These are phyloP conservation scores for Caenorhabditis sp. DNA, from an alignment of 2,888 invertebrate species.

Conservation along the genomic window DNA sequence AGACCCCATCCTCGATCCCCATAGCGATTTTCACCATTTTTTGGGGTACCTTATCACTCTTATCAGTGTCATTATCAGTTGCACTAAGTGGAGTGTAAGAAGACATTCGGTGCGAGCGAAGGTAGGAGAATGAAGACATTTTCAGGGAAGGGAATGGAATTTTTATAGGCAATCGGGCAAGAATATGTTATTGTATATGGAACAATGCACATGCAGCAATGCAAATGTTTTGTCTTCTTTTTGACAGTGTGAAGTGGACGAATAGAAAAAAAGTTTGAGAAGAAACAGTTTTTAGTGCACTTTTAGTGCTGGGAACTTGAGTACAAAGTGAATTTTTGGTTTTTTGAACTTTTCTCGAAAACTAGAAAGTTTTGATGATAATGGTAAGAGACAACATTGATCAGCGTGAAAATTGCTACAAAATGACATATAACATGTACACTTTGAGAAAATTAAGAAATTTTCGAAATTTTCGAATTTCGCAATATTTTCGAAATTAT, in stretches of 20 bases:
- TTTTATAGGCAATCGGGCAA: not conserved
- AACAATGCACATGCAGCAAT: not conserved
- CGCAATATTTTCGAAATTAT: not conserved
- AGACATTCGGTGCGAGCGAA: not conserved
- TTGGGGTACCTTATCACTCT: not conserved
- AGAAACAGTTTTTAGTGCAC: not conserved
- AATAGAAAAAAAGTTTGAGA: not conserved
- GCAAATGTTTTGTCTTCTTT: too few relatives aligned
- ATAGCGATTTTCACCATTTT: not conserved
- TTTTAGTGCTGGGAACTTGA: conserved; percentile 3
- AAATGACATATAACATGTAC: not conserved
- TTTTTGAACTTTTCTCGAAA: not conserved
- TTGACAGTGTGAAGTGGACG: too few relatives aligned
- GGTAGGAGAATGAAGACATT: conserved; percentile 10
- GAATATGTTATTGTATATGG: not conserved
- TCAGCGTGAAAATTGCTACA: not conserved
- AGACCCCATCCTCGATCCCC: not conserved
- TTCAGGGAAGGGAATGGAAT: not conserved
- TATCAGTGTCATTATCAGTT: not conserved
- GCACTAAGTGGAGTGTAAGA: not conserved
- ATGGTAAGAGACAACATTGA: not conserved
- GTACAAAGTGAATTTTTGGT: too few relatives aligned
- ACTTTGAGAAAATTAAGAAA: not conserved
- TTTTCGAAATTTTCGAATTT: too few relatives aligned
- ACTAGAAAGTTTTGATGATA: not conserved